phyloP scores from a whole-genome alignment of 2,113 vertebrate species.

The Gopherus evgoodei region DNA sequence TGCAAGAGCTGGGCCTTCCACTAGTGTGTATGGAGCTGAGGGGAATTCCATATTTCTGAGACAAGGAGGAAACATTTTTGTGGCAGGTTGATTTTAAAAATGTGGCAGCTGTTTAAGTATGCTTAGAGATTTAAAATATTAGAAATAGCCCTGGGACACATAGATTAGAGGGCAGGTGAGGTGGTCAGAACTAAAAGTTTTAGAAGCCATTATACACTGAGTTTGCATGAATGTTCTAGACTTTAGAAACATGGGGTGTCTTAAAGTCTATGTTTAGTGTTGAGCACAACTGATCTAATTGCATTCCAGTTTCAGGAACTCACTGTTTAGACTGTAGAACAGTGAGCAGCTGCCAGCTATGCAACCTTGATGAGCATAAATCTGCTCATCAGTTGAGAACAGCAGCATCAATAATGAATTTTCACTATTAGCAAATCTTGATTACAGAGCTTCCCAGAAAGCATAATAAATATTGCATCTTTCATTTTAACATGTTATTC shows the following conservation, averaged over 20 bases:
- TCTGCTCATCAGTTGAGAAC: conserved; percentile 8
- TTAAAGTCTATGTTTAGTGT: neutral
- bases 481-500: conserved; percentile 16
- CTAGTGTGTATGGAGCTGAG: neutral
- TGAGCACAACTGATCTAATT: neutral
- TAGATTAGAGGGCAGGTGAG: neutral
- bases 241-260: neutral
- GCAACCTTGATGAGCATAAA: neutral
- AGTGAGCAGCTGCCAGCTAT: neutral
- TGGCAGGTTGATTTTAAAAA: neutral
- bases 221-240: neutral
- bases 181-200: neutral
- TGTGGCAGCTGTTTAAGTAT: neutral
- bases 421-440: conserved; percentile 46
- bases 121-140: neutral
- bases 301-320: neutral
- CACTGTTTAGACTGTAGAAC: neutral
- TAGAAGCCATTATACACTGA: neutral
- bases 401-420: conserved; percentile 43
- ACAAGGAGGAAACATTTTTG: neutral
- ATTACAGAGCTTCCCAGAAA: conserved; percentile 40
- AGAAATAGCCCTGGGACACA: neutral
- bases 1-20: neutral
- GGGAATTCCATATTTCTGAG: neutral
- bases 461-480: conserved; percentile 47